phyloP scores from a whole-genome alignment of 1,140 invertebrate species.

The Helicoverpa zea region DNA sequence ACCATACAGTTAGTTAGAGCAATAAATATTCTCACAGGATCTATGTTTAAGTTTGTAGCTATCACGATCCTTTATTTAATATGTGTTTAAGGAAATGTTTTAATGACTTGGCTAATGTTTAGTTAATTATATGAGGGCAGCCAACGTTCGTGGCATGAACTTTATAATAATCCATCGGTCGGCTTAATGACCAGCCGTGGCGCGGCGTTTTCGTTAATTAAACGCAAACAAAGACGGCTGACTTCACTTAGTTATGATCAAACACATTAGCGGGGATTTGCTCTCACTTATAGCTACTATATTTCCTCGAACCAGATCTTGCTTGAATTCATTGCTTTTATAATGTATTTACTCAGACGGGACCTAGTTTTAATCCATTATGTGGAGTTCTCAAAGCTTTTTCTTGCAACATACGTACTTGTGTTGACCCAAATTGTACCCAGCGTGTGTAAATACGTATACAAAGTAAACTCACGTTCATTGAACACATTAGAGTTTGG shows the following conservation, averaged over 20 bases:
- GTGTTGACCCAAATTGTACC: slow-evolving; percentile 9
- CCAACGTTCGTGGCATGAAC: slow-evolving; percentile 42
- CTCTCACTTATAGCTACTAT: slow-evolving; percentile 49
- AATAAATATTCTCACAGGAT: slow-evolving; percentile 10
- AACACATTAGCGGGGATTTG: slow-evolving; percentile 63
- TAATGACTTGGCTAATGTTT: slow-evolving; percentile 38
- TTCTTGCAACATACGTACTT: not conserved
- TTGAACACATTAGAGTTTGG: not conserved
- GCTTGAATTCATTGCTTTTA: slow-evolving; percentile 41
- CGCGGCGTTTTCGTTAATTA: slow-evolving; percentile 64
- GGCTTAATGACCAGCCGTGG: slow-evolving; percentile 59
- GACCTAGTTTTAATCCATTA: slow-evolving; percentile 34
- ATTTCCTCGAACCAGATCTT: slow-evolving; percentile 49
- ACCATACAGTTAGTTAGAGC: not conserved
- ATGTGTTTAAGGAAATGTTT: slow-evolving; percentile 3
- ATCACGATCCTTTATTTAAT: not conserved
- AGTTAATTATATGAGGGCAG: slow-evolving; percentile 48
- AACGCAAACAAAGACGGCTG: slow-evolving; percentile 66
- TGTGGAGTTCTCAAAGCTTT: slow-evolving; percentile 19
- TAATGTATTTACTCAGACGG: slow-evolving; percentile 48
- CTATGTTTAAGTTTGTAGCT: not conserved
- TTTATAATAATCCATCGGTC: slow-evolving; percentile 59
- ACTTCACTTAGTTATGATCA: slow-evolving; percentile 63
- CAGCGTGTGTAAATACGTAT: not conserved
- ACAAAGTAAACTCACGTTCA: not conserved